Base-by-base conservation (phyloP, 2,113 vertebrate species). In the Cololabis saira region DNA sequence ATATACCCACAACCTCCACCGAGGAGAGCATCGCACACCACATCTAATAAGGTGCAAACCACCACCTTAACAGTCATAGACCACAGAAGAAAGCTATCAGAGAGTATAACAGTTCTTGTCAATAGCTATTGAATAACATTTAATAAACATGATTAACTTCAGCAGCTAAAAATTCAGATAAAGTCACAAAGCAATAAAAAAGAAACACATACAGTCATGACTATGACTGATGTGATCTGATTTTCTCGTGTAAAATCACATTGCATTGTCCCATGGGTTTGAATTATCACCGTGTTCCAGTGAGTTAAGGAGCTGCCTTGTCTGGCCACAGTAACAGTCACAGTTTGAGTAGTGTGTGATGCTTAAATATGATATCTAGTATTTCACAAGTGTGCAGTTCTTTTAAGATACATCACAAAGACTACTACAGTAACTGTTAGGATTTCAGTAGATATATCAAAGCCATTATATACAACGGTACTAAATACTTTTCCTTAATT, bases 51-150 rank as follows among this genome's bases (percentile, higher is more conserved):
- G 77, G 78, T 79, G 81, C 64, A 58, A 43, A 15, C 41, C 21
- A 58, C 83, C 61, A 69, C 80, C 82, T 49, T 91, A 93, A 94
- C 92, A 93, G 93, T 94, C 91, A 51, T 81, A 61, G 59, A 85
- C 85, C 48, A 58, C 73, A 53, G 77, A 71, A 74, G 78, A 90
- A 89, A 91, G 81, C 83, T 80, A 77, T 87, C 59, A 78, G 76
- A 74, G 67, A 71, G 54, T 74, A 50, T 88, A 91, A 92, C 90
- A 90, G 86, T 92, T 89, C 81, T 79, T 72, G 87, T 90, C 83
- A 80, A 27, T 82, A 68, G 63, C 67, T 82, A 57, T 54, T 71
- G 16, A 61, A 53, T 52, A 48, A 61, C 12, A 18, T 50, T 48
- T 70, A 58, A 40, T 54, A 66, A 71, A 65, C 27, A 4, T 5